Percentiles rank a stretch among this genome's conserved stretches.
phyloP scores from a whole-genome alignment of 2,113 vertebrate species.

The Arizona elegans region DNA sequence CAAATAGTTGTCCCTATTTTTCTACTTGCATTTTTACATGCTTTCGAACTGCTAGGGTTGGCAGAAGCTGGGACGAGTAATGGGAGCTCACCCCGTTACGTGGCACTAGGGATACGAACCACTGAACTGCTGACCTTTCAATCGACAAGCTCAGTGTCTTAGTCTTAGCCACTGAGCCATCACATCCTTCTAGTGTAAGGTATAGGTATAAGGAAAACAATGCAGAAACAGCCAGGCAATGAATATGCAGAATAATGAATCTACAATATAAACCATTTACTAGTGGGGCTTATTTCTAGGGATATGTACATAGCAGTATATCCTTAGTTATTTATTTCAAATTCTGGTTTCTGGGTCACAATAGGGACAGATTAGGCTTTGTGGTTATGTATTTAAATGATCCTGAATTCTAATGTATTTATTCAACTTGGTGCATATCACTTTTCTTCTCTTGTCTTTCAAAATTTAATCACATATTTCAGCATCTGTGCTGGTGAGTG shows the following conservation, averaged over 20 bases:
- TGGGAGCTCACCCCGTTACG: no score
- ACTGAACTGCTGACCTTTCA: no score
- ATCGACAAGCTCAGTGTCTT: no score
- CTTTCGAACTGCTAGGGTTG: no score
- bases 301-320: background rate
- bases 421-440: background rate
- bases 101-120: no score
- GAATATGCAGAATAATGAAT: background rate
- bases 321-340: background rate
- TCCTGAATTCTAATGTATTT: slow-evolving; percentile 7
- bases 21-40: no score
- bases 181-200: background rate
- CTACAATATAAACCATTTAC: background rate
- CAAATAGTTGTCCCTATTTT: no score
- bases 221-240: slow-evolving; percentile 16
- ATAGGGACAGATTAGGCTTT: slow-evolving; percentile 30
- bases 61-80: no score
- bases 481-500: background rate
- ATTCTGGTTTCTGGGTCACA: slow-evolving; percentile 8
- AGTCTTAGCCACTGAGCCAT: no score
- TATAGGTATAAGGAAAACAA: slow-evolving; percentile 17
- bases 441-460: background rate
- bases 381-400: background rate
- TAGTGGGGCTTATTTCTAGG: background rate
- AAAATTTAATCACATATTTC: background rate